Conservation (phyloP, 2,888 invertebrate genomes). For the Nipponacmea schrenckii region DNA sequence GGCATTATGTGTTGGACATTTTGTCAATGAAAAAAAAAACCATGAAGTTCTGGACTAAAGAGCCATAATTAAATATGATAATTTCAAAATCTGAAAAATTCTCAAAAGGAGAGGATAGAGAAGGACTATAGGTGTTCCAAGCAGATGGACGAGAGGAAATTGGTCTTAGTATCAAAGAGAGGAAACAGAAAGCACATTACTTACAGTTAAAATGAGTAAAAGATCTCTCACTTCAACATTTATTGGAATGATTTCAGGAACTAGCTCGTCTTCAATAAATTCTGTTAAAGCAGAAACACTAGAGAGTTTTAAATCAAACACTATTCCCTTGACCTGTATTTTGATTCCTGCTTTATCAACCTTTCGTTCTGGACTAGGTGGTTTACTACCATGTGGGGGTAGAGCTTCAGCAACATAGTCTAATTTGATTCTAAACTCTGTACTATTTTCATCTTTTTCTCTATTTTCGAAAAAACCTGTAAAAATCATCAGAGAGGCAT, state of each 20-base stretch:
- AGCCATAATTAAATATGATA: too few species aligned
- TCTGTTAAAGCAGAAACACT: conserved; percentile 84
- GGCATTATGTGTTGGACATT: too few species aligned
- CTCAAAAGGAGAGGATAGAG: too few species aligned
- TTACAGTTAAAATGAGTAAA: conserved; percentile 48
- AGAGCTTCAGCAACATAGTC: background rate
- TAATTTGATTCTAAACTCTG: background rate
- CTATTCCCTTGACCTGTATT: conserved; percentile 39
- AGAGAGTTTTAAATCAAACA: conserved; percentile 70
- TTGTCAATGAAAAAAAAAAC: too few species aligned
- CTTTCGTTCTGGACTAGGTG: conserved; percentile 27
- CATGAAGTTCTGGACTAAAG: too few species aligned
- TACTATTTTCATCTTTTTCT: too few species aligned
- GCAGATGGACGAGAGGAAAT: too few species aligned
- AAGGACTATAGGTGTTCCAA: too few species aligned
- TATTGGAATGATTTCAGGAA: conserved; percentile 83
- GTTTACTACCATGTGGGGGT: conserved; percentile 5
- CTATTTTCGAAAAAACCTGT: too few species aligned
- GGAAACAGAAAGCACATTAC: background rate
- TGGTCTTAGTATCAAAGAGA: too few species aligned
- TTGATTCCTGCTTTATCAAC: conserved; percentile 44
- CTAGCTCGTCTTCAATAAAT: conserved; percentile 87
- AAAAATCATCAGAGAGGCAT: too few species aligned
- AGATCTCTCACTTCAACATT: conserved; percentile 58
- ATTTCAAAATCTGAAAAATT: too few species aligned